Percentiles rank a stretch among this genome's conserved stretches.
Conservation (phyloP, 2,888 invertebrate genomes). For the Rutpela maculata region DNA sequence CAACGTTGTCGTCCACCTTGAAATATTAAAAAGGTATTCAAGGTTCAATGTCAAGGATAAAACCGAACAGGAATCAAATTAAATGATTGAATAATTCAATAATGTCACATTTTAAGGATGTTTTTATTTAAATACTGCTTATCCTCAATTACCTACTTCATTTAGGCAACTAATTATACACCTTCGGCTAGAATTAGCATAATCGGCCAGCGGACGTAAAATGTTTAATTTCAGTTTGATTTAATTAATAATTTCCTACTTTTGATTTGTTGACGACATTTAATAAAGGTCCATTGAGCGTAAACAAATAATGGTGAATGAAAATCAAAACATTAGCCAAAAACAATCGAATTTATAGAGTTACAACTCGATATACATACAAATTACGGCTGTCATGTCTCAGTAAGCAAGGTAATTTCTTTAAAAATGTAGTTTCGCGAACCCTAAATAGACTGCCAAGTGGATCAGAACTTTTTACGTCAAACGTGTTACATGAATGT, state of each 20-base stretch:
- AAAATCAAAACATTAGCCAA: constrained; percentile 7
- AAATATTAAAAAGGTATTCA: constrained; percentile 53
- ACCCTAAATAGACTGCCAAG: constrained; percentile 26
- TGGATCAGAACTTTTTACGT: constrained; percentile 43
- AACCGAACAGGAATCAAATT: constrained; percentile 37
- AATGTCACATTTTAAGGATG: constrained; percentile 15
- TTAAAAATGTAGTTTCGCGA: background rate
- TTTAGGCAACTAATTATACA: constrained; percentile 34
- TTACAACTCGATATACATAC: background rate
- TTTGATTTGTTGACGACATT: background rate
- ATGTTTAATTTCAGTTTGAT: background rate
- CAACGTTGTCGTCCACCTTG: constrained; percentile 63
- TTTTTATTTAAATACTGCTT: constrained; percentile 1
- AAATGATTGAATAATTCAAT: constrained; percentile 38
- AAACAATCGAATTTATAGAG: background rate
- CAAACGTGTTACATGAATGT: constrained; percentile 43
- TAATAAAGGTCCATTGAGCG: constrained; percentile 10
- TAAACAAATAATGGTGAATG: constrained; percentile 21
- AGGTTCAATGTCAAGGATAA: constrained; percentile 42
- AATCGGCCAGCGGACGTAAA: background rate
- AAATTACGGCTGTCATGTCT: background rate
- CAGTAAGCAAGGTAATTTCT: background rate
- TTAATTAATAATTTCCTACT: constrained; percentile 1
- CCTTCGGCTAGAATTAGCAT: constrained; percentile 14
- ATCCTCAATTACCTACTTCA: background rate